phyloP scores from a whole-genome alignment of 2,113 vertebrate species.

The Narcine bancroftii region DNA sequence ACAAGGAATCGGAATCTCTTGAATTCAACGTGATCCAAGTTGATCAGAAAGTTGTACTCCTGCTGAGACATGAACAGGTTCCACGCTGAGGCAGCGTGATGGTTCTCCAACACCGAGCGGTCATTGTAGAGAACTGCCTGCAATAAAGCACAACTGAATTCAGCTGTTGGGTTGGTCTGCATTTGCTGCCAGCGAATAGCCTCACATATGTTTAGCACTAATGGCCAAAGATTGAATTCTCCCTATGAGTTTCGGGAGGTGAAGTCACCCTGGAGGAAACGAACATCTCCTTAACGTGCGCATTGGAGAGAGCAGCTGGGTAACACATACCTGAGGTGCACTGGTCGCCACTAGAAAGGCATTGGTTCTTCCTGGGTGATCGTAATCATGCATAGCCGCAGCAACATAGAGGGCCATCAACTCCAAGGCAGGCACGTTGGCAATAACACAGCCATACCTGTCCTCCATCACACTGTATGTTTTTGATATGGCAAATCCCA shows the following conservation, averaged over 20 bases:
- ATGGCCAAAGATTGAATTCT: no score
- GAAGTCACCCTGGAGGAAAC: background rate
- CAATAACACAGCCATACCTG: constrained; percentile 81
- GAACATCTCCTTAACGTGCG: background rate
- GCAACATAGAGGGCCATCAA: constrained; percentile 97
- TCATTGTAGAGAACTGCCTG: constrained; percentile 95
- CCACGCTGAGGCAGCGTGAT: constrained; percentile 93
- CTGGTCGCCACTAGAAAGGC: constrained; percentile 94
- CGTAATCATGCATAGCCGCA: constrained; percentile 96
- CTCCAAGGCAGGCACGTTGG: constrained; percentile 92
- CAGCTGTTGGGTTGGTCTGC: background rate
- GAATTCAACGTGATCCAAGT: constrained; percentile 89
- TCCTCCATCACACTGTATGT: constrained; percentile 71
- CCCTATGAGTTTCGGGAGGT: background rate
- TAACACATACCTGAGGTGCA: constrained; percentile 76
- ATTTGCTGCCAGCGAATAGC: no score
- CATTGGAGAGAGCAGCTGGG: background rate
- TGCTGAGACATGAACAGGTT: constrained; percentile 90
- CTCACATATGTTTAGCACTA: no score
- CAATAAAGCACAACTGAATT: background rate
- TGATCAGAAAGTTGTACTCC: constrained; percentile 89
- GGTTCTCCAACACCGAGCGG: constrained; percentile 93
- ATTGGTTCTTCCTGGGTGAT: constrained; percentile 91
- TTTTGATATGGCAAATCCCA: constrained; percentile 86
- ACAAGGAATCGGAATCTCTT: constrained; percentile 97